A percentile compares a stretch with the other conserved stretches of the same genome.
Conservation (phyloP, 2,797 vertebrate genomes). For the Limosa lapponica region DNA sequence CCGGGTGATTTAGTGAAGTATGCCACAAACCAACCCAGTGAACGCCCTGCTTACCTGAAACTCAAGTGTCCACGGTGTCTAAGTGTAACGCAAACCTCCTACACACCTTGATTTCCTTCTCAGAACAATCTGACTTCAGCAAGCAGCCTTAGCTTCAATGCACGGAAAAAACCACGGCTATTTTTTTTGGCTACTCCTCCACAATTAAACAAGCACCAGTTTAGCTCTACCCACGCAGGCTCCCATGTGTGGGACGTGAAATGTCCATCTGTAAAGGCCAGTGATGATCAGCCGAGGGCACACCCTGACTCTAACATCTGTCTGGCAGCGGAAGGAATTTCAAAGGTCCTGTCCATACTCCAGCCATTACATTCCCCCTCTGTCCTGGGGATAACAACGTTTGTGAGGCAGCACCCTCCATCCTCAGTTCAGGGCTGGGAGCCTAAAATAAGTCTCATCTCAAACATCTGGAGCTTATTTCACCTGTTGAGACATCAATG, state of each 20-base stretch:
- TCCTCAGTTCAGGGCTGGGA: neutral
- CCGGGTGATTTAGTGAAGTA: accelerated
- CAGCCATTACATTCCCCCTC: too few species aligned
- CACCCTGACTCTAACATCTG: neutral
- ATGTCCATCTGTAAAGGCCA: accelerated
- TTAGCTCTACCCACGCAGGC: too few species aligned
- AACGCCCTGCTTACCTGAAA: neutral
- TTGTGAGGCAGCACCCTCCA: neutral
- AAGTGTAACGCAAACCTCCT: neutral
- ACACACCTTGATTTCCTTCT: accelerated
- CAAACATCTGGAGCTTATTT: neutral
- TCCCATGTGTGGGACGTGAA: accelerated
- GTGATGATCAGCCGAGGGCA: neutral
- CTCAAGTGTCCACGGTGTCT: neutral
- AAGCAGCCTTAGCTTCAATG: neutral
- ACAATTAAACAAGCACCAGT: neutral
- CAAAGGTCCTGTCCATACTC: neutral
- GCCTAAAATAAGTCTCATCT: neutral
- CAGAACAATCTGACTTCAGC: neutral
- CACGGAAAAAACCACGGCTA: accelerated
- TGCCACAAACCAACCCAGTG: neutral
- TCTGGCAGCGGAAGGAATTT: neutral
- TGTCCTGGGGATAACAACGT: accelerated
- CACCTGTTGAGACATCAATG: neutral
- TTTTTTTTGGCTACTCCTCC: neutral